Base-by-base conservation (phyloP, 2,888 invertebrate genomes). In the Cecidostiba fungosa region DNA sequence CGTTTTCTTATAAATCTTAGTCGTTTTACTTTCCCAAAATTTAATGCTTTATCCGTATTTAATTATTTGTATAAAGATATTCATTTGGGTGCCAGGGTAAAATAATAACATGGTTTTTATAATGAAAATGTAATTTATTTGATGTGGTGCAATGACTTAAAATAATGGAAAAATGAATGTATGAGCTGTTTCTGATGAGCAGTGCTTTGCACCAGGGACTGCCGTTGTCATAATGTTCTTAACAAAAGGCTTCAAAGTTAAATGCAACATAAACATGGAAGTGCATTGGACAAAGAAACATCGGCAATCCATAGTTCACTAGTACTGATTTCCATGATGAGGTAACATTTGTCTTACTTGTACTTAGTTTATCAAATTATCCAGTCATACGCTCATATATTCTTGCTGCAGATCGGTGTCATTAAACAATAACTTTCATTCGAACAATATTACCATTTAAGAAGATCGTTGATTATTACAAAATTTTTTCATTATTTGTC, bases 41-140 rank as follows among this genome's bases (percentile, higher is more conserved):
- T 36, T 80, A 36, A 59, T 66, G 23, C 10, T 66, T 74, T 59
- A 10, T 29, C 10, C 32, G 16, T 39, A 59, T n/a, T 47, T 8
- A 23, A 43, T 32, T n/a, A 36, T n/a, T 16, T 36, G 32, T 69
- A 43, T 59, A 66, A 76, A 4, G n/a, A 26, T 8, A 50, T 43
- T 81, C 59, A 8, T 79, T 82, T 79, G 66, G 77, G 54, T 54
- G n/a, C 43, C 8, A n/a, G 39, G 84, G 70, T 78, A 87, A 72
- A 86, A 87, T 86, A 86, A 86, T 85, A 81, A 85, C 85, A 85
- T 47, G 87, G 87, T 88, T 88, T 70, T 88, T 93, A 92, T 93
- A 93, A 94, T 94, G 94, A 94, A 94, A 94, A 93, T 94, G 93
- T 93, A 93, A 93, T 93, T 94, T 93, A 93, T 93, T 94, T 92